A percentile compares a stretch with the other conserved stretches of the same genome.
Evolutionary conservation across 2,888 invertebrate species (phyloP).

Genomic region (Synanthedon formicaeformis): DNA sequence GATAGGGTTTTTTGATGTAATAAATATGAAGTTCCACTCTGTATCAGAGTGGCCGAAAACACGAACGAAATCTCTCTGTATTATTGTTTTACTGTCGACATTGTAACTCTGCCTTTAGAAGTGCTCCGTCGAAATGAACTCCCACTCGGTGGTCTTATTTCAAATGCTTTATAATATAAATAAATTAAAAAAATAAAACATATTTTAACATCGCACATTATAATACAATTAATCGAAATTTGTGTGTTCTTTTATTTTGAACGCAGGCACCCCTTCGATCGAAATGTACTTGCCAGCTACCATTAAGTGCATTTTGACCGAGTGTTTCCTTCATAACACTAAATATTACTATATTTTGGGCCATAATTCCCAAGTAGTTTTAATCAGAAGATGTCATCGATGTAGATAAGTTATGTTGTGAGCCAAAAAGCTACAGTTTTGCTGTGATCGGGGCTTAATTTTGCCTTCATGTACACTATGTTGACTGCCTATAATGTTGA

Average conservation of each 20-base stretch:
- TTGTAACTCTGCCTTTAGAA: constrained; percentile 35
- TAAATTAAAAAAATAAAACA: constrained; percentile 26
- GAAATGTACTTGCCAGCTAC: too few species aligned
- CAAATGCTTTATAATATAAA: constrained; percentile 59
- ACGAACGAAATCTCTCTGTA: constrained; percentile 45
- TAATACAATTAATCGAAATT: constrained; percentile 71
- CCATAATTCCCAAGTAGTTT: too few species aligned
- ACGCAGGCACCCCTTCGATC: too few species aligned
- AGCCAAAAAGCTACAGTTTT: too few species aligned
- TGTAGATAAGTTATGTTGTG: too few species aligned
- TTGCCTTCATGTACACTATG: too few species aligned
- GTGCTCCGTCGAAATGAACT: constrained; percentile 30
- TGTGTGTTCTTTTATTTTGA: constrained; percentile 23
- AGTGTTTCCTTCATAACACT: too few species aligned
- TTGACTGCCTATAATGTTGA: too few species aligned
- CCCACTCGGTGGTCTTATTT: constrained; percentile 35
- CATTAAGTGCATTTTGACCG: too few species aligned
- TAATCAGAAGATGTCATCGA: too few species aligned
- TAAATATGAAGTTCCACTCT: constrained; percentile 45
- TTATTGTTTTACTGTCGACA: constrained; percentile 29
- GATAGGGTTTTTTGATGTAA: constrained; percentile 53
- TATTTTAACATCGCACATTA: constrained; percentile 71
- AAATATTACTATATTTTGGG: too few species aligned
- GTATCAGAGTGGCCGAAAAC: constrained; percentile 53
- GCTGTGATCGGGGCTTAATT: too few species aligned